These are phyloP conservation scores for Clupea harengus DNA, from an alignment of 2,113 vertebrate genomes.

Conservation along the genomic window DNA sequence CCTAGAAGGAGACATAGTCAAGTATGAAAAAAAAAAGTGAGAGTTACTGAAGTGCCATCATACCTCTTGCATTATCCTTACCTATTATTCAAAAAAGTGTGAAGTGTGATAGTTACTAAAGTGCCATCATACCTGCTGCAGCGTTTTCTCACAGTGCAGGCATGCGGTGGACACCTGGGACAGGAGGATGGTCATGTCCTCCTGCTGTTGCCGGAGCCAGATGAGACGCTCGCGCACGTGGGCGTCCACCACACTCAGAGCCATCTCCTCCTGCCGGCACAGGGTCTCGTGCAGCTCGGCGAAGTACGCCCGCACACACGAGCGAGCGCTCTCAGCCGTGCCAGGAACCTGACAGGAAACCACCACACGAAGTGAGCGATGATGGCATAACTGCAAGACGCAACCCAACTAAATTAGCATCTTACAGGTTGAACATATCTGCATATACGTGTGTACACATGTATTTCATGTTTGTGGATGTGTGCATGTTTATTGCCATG, in stretches of 20 bases:
- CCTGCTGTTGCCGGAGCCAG: slow-evolving; percentile 97
- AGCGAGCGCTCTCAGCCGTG: slow-evolving; percentile 94
- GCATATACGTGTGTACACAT: too few relatives aligned
- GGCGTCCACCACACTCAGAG: slow-evolving; percentile 94
- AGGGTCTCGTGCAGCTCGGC: slow-evolving; percentile 95
- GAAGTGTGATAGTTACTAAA: neutral
- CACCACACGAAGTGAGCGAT: too few relatives aligned
- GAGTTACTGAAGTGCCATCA: too few relatives aligned
- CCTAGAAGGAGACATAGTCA: slow-evolving; percentile 62
- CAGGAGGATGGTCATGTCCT: slow-evolving; percentile 97
- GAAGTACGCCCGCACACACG: slow-evolving; percentile 94
- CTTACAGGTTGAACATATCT: neutral
- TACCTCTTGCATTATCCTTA: too few relatives aligned
- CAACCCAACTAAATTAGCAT: neutral
- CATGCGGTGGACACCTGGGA: slow-evolving; percentile 97
- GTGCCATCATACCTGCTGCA: slow-evolving; percentile 84
- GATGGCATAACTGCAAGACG: neutral
- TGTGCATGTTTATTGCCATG: too few relatives aligned
- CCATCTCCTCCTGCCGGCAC: slow-evolving; percentile 98
- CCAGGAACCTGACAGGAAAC: slow-evolving; percentile 81
- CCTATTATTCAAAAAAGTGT: neutral
- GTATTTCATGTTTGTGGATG: too few relatives aligned
- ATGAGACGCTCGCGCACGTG: slow-evolving; percentile 94
- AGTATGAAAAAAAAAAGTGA: too few relatives aligned
- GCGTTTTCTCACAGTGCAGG: slow-evolving; percentile 96